Base-by-base conservation (phyloP, 1,140 invertebrate genomes). In the Bombus confusus region DNA sequence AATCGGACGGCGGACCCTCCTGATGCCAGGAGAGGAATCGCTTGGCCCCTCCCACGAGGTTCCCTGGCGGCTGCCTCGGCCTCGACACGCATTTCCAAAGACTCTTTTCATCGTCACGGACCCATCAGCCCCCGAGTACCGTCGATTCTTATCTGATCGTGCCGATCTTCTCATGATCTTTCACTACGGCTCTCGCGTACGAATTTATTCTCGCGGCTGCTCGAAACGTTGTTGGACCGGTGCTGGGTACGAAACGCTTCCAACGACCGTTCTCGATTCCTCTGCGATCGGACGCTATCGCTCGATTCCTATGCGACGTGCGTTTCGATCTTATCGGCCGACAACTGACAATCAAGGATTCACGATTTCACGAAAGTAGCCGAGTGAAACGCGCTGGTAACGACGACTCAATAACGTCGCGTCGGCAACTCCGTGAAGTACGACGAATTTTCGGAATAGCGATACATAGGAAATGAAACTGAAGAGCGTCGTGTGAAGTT, bases 71-170 rank as follows among this genome's bases (percentile, higher is more conserved):
- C 69, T 76, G 81, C 90, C 72, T 88, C 91, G 92, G 90, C 92
- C 92, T 93, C 92, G 92, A 93, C 93, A 94, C 91, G 92, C 90
- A 94, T 93, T 93, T 93, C 88, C 88, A 92, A 91, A 89, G 88
- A 90, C 88, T 92, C 92, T 91, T 88, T 88, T 90, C 91, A 90
- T 92, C 92, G 91, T 88, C 89, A 87, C 90, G 90, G 86, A 52
- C 85, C 85, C 90, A 90, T 91, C 90, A 91, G 90, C 89, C 90
- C 82, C 87, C 89, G 82, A 88, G 83, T 88, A 89, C 82, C 88
- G 80, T 83, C 87, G 87, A 90, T 89, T 82, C 85, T 91, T 91
- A 91, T 91, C 90, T 89, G 75, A 77, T 84, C 87, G 87, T 77
- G 80, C 80, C 89, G 89, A 91, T 91, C 89, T 86, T 91, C 86